Evolutionary conservation across 2,888 invertebrate genomes (phyloP), one percentile per base, ranked within the genome.

Genomic region (Drosophila emarginata): DNA sequence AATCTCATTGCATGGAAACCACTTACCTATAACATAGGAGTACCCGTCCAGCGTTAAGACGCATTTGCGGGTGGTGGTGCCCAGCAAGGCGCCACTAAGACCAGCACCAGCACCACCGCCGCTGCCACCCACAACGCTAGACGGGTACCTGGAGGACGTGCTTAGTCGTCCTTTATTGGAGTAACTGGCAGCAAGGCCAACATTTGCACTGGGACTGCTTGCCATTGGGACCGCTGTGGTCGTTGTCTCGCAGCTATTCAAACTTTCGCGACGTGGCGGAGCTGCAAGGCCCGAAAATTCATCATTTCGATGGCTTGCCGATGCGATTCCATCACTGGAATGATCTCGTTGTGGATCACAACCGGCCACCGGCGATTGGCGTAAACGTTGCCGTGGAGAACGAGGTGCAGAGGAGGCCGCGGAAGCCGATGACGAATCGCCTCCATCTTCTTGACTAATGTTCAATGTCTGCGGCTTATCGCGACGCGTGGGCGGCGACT

Each of bases 1-100:
- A 11, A 18, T 12, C 15, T 4, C 32, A 52, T 7, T 21, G 45
- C 26, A n/a, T 32, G 32, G 32, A 9, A n/a, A 28, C 18, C 56
- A 93, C 95, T 94, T 92, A 96, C 97, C 96, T 93, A 97, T 97
- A 85, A 96, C 96, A 92, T 97, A 97, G 76, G 95, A 96, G 93
- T 96, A 96, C 87, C 96, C 96, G 91, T 96, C 96, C 79, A 97
- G 93, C 54, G 96, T 96, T 77, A 96, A 94, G 74, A 96, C 95
- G 93, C 96, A 97, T 92, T 95, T 95, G 89, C 95, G 93, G 23
- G 95, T 93, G 70, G 94, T 94, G 84, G 93, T 92, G 74, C 93
- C 93, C 64, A 77, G 60, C 32, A 80, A 69, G 36, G 60, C 70
- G 76, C 66, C 67, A 18, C 93, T 91, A 14, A 70, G 28, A 28